phyloP scores from a whole-genome alignment of 2,113 vertebrate species.

The Apeltes quadracus region DNA sequence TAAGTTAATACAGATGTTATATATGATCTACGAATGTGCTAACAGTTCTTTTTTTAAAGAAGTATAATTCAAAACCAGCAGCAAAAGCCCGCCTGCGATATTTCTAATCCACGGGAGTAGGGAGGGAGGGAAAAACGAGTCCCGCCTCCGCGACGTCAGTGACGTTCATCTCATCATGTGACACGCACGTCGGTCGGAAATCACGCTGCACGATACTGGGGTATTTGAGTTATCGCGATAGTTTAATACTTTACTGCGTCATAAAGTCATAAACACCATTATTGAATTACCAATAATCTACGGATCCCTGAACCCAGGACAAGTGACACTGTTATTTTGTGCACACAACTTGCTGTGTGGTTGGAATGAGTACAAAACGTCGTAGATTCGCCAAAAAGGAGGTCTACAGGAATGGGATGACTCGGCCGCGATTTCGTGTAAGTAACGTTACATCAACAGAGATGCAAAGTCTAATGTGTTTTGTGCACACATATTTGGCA shows the following conservation, averaged over 20 bases:
- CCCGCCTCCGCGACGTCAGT: conserved; percentile 57
- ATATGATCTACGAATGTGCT: neutral
- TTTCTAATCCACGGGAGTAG: conserved; percentile 3
- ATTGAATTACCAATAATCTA: neutral
- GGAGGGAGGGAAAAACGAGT: conserved; percentile 37
- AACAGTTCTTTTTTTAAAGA: neutral
- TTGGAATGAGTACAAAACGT: neutral
- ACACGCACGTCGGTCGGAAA: neutral
- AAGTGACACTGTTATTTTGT: neutral
- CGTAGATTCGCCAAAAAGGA: neutral
- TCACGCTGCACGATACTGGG: neutral
- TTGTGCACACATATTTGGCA: neutral
- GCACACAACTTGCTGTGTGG: neutral
- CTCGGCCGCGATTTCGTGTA: neutral
- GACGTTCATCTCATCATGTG: conserved; percentile 33
- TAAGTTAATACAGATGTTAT: neutral
- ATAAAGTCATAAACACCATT: neutral
- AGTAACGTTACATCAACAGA: neutral
- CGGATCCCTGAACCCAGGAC: neutral
- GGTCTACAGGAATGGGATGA: neutral
- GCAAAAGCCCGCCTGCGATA: conserved; percentile 54
- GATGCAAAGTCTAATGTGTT: neutral
- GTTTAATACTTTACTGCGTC: neutral
- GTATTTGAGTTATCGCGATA: conserved; percentile 43
- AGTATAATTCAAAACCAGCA: conserved; percentile 38